Evolutionary conservation across 2,888 invertebrate genomes (phyloP).

Genomic region (Luffia ferchaultella): DNA sequence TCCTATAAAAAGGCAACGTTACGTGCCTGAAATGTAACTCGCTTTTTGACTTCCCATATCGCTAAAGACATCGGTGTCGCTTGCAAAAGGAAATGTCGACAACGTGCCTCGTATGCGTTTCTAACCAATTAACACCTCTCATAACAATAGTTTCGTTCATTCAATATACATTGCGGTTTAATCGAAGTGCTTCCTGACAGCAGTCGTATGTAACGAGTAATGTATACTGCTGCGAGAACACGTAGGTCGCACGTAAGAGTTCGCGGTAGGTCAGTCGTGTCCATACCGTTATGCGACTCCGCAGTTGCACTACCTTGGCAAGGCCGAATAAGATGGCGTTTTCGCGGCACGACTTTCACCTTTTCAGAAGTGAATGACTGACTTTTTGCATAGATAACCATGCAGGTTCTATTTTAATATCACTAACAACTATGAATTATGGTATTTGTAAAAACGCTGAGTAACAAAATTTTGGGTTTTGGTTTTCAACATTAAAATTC

Average conservation of each 20-base stretch:
- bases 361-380: constrained; percentile 29
- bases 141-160: background rate
- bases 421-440: too few relatives aligned
- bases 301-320: constrained; percentile 57
- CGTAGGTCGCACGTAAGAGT: background rate
- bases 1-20: background rate
- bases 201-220: background rate
- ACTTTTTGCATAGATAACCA: constrained; percentile 47
- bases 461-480: too few relatives aligned
- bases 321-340: constrained; percentile 60
- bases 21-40: background rate
- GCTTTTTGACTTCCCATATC: background rate
- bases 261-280: background rate
- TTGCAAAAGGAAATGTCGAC: background rate
- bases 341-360: constrained; percentile 66
- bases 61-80: background rate
- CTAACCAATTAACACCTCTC: background rate
- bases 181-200: background rate
- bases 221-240: background rate
- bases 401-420: too few relatives aligned
- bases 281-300: constrained; percentile 54
- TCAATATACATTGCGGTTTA: background rate
- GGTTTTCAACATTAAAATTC: too few relatives aligned
- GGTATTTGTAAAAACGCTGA: too few relatives aligned
- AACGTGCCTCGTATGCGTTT: background rate